Conservation (phyloP, 2,888 invertebrate genomes). For the Diarsia rubi region DNA sequence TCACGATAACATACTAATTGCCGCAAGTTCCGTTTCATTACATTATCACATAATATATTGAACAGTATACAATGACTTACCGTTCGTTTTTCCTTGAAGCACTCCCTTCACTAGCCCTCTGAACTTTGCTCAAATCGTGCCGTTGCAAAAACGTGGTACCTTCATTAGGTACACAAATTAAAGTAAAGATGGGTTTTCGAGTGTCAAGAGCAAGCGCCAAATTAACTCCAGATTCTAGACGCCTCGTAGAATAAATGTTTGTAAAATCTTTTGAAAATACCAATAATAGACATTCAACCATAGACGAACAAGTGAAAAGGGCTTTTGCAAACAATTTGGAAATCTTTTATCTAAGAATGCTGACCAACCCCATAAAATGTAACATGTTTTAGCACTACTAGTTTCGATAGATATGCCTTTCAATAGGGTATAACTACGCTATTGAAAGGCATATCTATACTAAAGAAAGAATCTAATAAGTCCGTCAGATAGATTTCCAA, state of each 20-base stretch:
- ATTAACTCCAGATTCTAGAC: conserved; percentile 24
- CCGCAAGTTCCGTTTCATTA: conserved; percentile 44
- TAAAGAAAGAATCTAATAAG: too few species aligned
- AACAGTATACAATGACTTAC: conserved; percentile 29
- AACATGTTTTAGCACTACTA: neutral
- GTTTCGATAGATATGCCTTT: neutral
- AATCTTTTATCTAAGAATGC: neutral
- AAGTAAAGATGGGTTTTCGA: conserved; percentile 53
- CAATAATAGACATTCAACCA: neutral
- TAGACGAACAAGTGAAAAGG: neutral
- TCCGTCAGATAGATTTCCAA: too few species aligned
- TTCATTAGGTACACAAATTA: conserved; percentile 37
- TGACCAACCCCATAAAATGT: neutral
- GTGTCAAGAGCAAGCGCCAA: conserved; percentile 48
- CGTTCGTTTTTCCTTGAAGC: conserved; percentile 63
- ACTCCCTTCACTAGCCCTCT: conserved; percentile 64
- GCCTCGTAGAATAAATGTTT: neutral
- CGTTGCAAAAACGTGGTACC: conserved; percentile 48
- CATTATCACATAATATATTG: conserved; percentile 30
- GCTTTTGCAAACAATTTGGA: neutral
- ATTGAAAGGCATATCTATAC: too few species aligned
- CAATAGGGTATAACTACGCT: too few species aligned
- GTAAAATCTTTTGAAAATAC: neutral
- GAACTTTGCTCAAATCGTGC: conserved; percentile 63
- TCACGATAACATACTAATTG: conserved; percentile 43